Conservation (phyloP, 2,888 invertebrate species). For the Acanthacorydalis orientalis region DNA sequence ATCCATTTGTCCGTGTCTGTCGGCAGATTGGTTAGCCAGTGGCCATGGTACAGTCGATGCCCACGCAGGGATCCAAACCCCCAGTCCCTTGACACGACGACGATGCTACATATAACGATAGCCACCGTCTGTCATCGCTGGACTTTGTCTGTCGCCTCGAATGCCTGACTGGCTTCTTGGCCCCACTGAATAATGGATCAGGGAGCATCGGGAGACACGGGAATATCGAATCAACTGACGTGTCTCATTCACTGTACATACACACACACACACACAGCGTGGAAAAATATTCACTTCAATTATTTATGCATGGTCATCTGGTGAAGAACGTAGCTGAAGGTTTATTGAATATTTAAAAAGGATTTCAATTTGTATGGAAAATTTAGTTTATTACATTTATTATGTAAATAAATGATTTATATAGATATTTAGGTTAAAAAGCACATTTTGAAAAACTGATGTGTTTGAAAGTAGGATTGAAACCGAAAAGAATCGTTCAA, state of each 20-base stretch:
- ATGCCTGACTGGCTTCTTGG: background rate
- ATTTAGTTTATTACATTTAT: no score
- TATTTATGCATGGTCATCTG: no score
- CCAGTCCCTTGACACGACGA: background rate
- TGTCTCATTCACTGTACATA: no score
- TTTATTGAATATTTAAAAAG: background rate
- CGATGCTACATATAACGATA: background rate
- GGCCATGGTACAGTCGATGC: background rate
- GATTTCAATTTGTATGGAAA: background rate
- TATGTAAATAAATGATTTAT: no score
- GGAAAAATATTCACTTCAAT: no score
- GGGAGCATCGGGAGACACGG: background rate
- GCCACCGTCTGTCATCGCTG: background rate
- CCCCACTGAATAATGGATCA: slow-evolving; percentile 5
- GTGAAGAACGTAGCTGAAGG: background rate
- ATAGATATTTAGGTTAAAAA: no score
- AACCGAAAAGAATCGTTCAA: no score
- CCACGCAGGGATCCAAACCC: background rate
- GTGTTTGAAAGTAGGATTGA: no score
- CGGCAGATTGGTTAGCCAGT: slow-evolving; percentile 2
- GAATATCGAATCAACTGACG: no score
- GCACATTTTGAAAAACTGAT: no score
- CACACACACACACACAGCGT: no score
- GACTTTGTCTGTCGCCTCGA: background rate
- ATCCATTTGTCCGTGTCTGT: slow-evolving; percentile 5